Conservation (phyloP, 2,797 vertebrate species). For the Myoxocephalus aenaeus region DNA sequence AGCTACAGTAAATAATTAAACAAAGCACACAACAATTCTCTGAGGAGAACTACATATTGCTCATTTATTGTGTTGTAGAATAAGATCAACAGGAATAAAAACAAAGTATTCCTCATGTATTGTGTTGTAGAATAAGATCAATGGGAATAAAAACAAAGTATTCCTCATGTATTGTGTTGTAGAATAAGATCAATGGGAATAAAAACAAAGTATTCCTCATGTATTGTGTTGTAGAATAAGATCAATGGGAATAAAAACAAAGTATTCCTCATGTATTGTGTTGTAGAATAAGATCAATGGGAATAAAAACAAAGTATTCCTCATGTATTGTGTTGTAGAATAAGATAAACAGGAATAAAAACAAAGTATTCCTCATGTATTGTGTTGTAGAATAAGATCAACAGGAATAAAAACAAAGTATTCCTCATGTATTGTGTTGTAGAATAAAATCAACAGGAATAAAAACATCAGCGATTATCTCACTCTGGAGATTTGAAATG, state of each 20-base stretch:
- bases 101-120: background rate
- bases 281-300: background rate
- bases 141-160: too few relatives aligned
- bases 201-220: background rate
- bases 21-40: too few relatives aligned
- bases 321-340: background rate
- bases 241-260: too few relatives aligned
- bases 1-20: too few relatives aligned
- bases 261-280: background rate
- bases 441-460: background rate
- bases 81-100: background rate
- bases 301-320: background rate
- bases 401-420: too few relatives aligned
- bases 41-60: background rate
- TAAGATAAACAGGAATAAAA: background rate
- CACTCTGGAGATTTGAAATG: background rate
- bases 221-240: background rate
- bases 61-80: background rate
- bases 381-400: background rate
- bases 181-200: background rate
- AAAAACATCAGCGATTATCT: background rate
- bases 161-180: background rate
- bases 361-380: background rate
- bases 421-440: background rate
- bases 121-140: background rate